Evolutionary conservation across 2,888 invertebrate genomes (phyloP), one percentile per base, ranked within the genome.

Genomic region (Automeris io): DNA sequence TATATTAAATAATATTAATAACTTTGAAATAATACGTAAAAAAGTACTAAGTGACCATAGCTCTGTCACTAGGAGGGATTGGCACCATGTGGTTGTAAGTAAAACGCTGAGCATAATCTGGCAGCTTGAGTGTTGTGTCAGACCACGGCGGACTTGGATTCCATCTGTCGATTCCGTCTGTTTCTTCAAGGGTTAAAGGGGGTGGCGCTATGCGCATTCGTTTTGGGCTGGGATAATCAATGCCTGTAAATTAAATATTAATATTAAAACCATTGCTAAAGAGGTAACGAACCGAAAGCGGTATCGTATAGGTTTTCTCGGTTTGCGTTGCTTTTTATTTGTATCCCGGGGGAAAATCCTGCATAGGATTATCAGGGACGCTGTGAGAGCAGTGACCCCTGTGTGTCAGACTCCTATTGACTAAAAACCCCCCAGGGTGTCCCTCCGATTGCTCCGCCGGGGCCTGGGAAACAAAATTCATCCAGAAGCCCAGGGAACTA

Each of bases 141-240:
- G 94, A 94, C 95, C 95, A 95, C 0, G 94, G 93, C 0, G 94
- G 94, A 64, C 93, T 94, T 16, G 94, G 94, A 74, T 93, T 95
- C 95, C 94, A 95, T 43, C 94, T 91, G 52, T 95, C 94, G 79
- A 94, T 92, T 26, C 93, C 89, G 46, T 94, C 94, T 16, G 93
- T 91, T n/a, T 80, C 82, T 18, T 83, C 86, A 18, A 75, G 39
- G 16, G 67, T 59, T 2, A 74, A 48, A 4, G 74, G 62, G 0
- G 66, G 62, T 18, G 71, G 67, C 0, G 71, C 66, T 8, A 80
- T 43, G 1, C 83, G 67, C 81, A 80, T 83, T 16, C 81, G 66
- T 38, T 81, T 87, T 9, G 78, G 64, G 23, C 63, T 70, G 5
- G 76, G 83, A 44, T 79, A 86, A 41, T 86, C 86, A 44, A 77